Evolutionary conservation across 1,140 invertebrate genomes (phyloP), one percentile per base, ranked within the genome.

Genomic region (Papilio glaucus): DNA sequence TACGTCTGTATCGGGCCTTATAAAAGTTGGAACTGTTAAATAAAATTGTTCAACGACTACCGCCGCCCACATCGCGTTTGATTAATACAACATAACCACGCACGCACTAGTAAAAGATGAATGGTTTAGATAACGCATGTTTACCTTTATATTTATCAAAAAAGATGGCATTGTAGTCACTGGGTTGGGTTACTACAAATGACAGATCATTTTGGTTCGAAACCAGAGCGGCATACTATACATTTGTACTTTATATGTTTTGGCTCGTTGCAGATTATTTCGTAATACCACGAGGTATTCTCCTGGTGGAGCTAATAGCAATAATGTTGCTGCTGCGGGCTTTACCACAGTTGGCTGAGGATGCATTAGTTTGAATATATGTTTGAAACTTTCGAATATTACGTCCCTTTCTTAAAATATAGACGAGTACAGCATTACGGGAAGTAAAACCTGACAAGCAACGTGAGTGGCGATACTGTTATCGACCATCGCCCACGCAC

Each of bases 401-500:
- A 24, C 9, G 21, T 57, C 49, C 24, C 49, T 12, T 13, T 57
- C 49, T 57, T 4, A 57, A 57, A 57, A 9, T 24, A 13, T 4
- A 4, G 3, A 24, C 13, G 49, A 57, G 18, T 24, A 21, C n/a
- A 45, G 3, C 10, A 18, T 21, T 8, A 21, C 15, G 15, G 8
- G 8, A 63, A 33, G 15, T 37, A 63, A 63, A 38, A 38, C 33
- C 61, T 18, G 26, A 65, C 45, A 21, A 4, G 15, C 8, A 18
- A 33, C 33, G n/a, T 21, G 62, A 39, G 18, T 12, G 4, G 5
- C 9, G 15, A 41, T 65, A 38, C 37, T 65, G 29, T 65, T 65
- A 65, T 65, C 62, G 15, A 41, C 18, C 68, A 57, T 74, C 73
- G 61, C 73, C 68, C 73, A 74, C 73, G 68, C 62, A 33, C 2